Evolutionary conservation across 2,113 vertebrate species (phyloP).

Genomic region (Nanger granti): DNA sequence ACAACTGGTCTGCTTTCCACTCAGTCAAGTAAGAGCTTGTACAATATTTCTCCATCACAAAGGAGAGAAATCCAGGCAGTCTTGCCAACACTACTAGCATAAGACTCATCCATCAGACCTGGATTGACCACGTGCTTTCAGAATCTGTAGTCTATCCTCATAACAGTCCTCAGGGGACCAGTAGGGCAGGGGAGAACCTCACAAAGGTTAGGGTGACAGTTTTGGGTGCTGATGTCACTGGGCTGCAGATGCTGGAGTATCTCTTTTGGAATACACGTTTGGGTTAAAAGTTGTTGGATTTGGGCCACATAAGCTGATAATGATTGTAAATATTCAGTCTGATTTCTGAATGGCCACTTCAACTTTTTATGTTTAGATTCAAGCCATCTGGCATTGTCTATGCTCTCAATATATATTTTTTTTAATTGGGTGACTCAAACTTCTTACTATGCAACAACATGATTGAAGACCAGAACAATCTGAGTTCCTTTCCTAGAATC

Average conservation of each 20-base stretch:
- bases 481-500: background rate
- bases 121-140: rapidly evolving
- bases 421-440: background rate
- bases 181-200: rapidly evolving
- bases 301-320: background rate
- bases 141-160: rapidly evolving
- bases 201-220: background rate
- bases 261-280: background rate
- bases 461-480: background rate
- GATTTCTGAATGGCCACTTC: background rate
- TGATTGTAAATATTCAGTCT: background rate
- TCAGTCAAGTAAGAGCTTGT: background rate
- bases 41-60: background rate
- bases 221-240: too few relatives aligned
- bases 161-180: rapidly evolving
- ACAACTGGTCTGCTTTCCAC: background rate
- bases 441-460: background rate
- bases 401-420: background rate
- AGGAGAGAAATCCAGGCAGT: background rate
- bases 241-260: too few relatives aligned
- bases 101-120: background rate
- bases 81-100: background rate
- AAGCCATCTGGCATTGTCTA: background rate
- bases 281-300: background rate
- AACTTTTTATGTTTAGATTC: background rate